These are phyloP conservation scores for Malaclemys terrapin DNA, from an alignment of 2,113 vertebrate species.

Conservation along the genomic window DNA sequence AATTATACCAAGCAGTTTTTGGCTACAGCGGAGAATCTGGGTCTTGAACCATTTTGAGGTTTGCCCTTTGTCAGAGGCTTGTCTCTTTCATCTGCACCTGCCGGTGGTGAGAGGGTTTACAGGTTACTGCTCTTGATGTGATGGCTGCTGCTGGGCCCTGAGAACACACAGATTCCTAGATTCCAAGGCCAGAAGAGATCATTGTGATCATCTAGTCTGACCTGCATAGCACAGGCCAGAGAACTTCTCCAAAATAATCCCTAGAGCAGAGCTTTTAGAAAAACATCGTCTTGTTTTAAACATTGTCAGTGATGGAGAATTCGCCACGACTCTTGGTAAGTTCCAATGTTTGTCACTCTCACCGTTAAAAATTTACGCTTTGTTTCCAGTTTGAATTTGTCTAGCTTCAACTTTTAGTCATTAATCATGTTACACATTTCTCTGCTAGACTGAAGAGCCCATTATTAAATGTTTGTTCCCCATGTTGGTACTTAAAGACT, in stretches of 20 bases:
- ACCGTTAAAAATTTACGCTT: neutral
- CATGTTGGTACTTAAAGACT: neutral
- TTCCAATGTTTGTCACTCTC: neutral
- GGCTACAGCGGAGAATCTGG: neutral
- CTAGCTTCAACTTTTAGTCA: neutral
- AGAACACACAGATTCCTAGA: neutral
- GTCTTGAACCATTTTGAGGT: neutral
- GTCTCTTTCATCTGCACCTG: neutral
- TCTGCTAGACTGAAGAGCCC: neutral
- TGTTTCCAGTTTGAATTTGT: neutral
- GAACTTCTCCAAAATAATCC: neutral
- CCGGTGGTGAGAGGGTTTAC: neutral
- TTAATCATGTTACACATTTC: neutral
- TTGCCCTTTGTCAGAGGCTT: rapidly evolving
- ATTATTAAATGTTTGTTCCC: neutral
- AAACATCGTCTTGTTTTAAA: neutral
- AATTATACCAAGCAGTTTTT: neutral
- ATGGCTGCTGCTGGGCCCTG: neutral
- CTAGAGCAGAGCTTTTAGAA: neutral
- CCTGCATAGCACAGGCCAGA: neutral
- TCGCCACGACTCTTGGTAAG: neutral
- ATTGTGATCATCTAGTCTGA: neutral
- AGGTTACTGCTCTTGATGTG: rapidly evolving
- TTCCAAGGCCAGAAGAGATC: neutral
- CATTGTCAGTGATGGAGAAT: neutral